Evolutionary conservation across 1,140 invertebrate genomes (phyloP).

Genomic region (Camponotus floridanus): DNA sequence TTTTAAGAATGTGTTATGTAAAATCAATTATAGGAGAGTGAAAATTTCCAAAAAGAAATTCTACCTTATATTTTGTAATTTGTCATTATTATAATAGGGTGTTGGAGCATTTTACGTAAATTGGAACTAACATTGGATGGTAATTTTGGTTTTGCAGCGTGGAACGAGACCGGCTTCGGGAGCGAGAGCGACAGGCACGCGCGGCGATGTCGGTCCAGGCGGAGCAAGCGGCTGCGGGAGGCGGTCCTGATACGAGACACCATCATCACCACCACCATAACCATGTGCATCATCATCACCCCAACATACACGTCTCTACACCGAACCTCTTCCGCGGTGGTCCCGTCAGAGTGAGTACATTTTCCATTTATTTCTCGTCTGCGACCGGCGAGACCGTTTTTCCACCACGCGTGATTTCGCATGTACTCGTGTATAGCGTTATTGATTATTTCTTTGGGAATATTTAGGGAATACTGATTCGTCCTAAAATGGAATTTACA

Average conservation of each 20-base stretch:
- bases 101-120: background rate
- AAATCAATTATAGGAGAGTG: too few species aligned
- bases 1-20: too few species aligned
- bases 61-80: background rate
- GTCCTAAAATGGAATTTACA: background rate
- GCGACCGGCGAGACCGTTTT: background rate
- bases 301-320: slow-evolving; percentile 75
- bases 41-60: background rate
- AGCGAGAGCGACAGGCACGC: slow-evolving; percentile 90
- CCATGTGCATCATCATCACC: slow-evolving; percentile 75
- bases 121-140: background rate
- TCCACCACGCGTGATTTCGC: background rate
- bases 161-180: slow-evolving; percentile 91
- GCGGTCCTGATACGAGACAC: slow-evolving; percentile 88
- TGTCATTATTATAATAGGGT: background rate
- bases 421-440: background rate
- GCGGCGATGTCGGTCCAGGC: slow-evolving; percentile 90
- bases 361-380: slow-evolving; percentile 3
- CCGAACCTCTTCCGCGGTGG: slow-evolving; percentile 79
- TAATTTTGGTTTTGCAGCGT: slow-evolving; percentile 87
- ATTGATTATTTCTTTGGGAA: slow-evolving; percentile 16
- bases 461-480: background rate
- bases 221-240: slow-evolving; percentile 87
- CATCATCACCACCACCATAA: slow-evolving; percentile 82
- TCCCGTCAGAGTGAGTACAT: slow-evolving; percentile 82